Evolutionary conservation across 2,113 vertebrate species (phyloP).

Genomic region (Tachycineta bicolor): DNA sequence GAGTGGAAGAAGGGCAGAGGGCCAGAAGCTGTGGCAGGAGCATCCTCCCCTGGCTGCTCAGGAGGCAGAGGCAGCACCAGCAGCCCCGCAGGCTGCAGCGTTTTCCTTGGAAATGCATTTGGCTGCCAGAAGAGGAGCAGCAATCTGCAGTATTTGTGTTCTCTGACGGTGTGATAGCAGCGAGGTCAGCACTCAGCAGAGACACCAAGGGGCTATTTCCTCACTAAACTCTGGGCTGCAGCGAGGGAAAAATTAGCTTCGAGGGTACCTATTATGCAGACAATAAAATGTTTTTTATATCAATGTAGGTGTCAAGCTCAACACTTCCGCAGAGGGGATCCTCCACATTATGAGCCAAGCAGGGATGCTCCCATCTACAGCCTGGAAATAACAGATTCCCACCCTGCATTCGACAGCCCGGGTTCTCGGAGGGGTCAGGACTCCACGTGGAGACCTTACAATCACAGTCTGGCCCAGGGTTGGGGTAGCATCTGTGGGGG

Average conservation of each 20-base stretch:
- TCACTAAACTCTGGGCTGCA: neutral
- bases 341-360: neutral
- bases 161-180: neutral
- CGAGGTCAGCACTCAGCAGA: neutral
- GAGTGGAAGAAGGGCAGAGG: neutral
- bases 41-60: neutral
- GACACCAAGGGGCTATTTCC: neutral
- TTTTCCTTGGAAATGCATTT: neutral
- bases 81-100: neutral
- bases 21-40: neutral
- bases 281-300: slow-evolving; percentile 37
- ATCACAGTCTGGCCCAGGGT: neutral
- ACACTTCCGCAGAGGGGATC: neutral
- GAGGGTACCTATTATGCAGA: neutral
- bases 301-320: neutral
- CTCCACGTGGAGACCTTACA: neutral
- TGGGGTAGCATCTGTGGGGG: neutral
- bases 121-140: neutral
- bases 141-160: neutral
- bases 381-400: neutral
- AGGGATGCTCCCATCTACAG: neutral
- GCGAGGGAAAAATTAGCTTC: slow-evolving; percentile 24
- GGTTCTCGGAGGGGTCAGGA: neutral
- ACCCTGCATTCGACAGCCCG: rapidly evolving
- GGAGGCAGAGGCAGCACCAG: neutral